Base-by-base conservation (phyloP, 2,888 invertebrate species). In the Ypsolopha sequella region DNA sequence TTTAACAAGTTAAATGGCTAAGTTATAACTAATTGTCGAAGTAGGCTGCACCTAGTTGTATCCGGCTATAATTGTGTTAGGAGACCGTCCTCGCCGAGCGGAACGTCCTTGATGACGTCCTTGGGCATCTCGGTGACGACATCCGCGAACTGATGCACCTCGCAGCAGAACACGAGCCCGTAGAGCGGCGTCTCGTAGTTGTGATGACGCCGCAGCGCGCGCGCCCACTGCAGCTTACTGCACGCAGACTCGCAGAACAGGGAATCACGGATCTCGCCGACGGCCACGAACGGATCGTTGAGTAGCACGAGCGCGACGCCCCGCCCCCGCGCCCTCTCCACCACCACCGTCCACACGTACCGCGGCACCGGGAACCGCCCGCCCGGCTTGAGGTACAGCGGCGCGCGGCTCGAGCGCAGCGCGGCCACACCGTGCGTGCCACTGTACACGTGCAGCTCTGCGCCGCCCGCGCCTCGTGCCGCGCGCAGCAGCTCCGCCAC, bases 151-250 rank as follows among this genome's bases (percentile, higher is more conserved):
- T 72, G 63, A 41, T 62, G 71, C 51, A 76, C 60, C 11, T 52
- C 53, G 68, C 87, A 87, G 63, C 87, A 87, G 68, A 80, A 84
- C 11, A 71, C 66, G 6, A 86, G 72, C 0, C 87, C 87, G 56
- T 66, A 63, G 45, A 70, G 51, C 13, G 81, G 76, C 41, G 62
- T 66, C 71, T 86, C 87, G 69, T 77, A 82, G 68, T 65, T 63
- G 38, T 76, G 66, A 54, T 71, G 60, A 2, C 65, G 57, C 3
- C 61, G 59, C 59, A 78, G 65, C 55, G 65, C 66, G 54, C 51
- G 65, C 58, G 80, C 63, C 86, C 85, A 85, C 3, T 60, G 1
- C 51, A 70, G 66, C 52, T 65, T 59, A 10, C 64, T 62, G 66
- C 87, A 87, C 52, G 60, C 59, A 66, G 84, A 82, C 53, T 73